Evolutionary conservation across 2,113 vertebrate genomes (phyloP).

Genomic region (Noturus placidus): DNA sequence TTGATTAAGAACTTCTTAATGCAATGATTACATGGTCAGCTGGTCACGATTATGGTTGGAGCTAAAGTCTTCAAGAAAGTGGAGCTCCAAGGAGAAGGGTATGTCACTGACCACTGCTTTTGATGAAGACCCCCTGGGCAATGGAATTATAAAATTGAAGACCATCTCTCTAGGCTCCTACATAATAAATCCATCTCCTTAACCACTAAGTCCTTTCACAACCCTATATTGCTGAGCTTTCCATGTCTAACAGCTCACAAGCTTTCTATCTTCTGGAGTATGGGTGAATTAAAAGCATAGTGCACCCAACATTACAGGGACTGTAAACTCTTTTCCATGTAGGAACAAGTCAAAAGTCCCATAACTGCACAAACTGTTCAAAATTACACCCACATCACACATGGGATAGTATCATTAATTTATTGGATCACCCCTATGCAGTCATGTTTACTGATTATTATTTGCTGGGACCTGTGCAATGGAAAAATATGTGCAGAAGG

Average conservation of each 20-base stretch:
- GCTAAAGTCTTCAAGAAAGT: too few relatives aligned
- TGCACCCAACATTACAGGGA: neutral
- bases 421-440: neutral
- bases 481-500: neutral
- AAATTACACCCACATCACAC: neutral
- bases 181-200: neutral
- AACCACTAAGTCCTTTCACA: neutral
- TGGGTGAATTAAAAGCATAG: neutral
- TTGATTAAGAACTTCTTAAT: too few relatives aligned
- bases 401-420: neutral
- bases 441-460: neutral
- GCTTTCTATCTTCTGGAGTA: neutral
- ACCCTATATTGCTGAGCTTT: neutral
- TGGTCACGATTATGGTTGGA: too few relatives aligned
- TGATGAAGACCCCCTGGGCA: neutral
- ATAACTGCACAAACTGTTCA: neutral
- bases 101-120: neutral
- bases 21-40: neutral
- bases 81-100: too few relatives aligned
- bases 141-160: neutral
- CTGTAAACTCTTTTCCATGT: neutral
- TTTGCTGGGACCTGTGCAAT: neutral
- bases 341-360: neutral
- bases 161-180: neutral
- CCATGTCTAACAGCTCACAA: neutral